phyloP scores from a whole-genome alignment of 2,113 vertebrate species.

The Rhinolophus sinicus region DNA sequence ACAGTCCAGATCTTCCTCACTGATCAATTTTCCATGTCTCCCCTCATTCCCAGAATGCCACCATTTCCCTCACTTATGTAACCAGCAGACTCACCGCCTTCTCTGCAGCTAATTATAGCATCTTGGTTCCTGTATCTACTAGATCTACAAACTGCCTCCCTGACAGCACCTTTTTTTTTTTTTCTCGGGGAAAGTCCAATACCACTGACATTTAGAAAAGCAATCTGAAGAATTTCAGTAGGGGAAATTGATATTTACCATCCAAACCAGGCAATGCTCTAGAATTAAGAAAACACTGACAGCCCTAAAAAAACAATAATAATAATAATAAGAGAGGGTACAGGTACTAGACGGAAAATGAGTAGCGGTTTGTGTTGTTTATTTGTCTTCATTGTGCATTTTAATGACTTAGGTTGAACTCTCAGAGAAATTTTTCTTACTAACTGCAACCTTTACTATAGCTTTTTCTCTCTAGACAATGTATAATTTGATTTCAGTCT shows the following conservation, averaged over 20 bases:
- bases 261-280: neutral
- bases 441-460: neutral
- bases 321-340: neutral
- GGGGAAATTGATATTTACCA: constrained; percentile 60
- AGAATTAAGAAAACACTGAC: constrained; percentile 44
- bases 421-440: neutral
- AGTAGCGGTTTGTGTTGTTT: neutral
- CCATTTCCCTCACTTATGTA: constrained; percentile 27
- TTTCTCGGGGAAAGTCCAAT: constrained; percentile 32
- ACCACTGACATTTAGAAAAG: constrained; percentile 66
- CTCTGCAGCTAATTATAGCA: constrained; percentile 66
- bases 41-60: constrained; percentile 2
- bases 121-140: constrained; percentile 46
- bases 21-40: constrained; percentile 62
- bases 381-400: neutral
- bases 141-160: constrained; percentile 62
- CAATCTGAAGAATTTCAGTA: constrained; percentile 56
- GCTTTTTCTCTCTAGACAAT: neutral
- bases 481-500: neutral
- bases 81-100: constrained; percentile 26
- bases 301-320: neutral
- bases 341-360: neutral
- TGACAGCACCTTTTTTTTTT: constrained; percentile 53
- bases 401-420: neutral
- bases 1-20: neutral